Conservation (phyloP, 2,888 invertebrate species). For the Zaprionus obscuricornis region DNA sequence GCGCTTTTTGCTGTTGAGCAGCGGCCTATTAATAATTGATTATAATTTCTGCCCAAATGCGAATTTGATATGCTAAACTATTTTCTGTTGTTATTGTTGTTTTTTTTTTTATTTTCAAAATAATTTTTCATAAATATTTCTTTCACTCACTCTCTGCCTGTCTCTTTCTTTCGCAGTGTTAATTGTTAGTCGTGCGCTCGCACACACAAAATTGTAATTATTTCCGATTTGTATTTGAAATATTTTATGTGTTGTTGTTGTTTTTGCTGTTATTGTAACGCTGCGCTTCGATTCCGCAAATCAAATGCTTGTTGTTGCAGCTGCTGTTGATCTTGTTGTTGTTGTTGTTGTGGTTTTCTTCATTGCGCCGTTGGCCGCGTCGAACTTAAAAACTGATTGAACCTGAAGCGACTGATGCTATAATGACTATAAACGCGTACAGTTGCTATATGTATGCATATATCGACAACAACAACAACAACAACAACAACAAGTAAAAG, state of each 20-base stretch:
- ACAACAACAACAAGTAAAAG: constrained; percentile 15
- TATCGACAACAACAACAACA: constrained; percentile 12
- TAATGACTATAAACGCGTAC: neutral
- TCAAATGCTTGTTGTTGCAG: constrained; percentile 25
- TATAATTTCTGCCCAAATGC: too few relatives aligned
- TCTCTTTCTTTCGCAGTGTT: too few relatives aligned
- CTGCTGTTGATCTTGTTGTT: too few relatives aligned
- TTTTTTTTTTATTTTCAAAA: too few relatives aligned
- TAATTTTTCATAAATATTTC: constrained; percentile 18
- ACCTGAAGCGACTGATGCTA: neutral
- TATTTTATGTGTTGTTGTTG: constrained; percentile 25
- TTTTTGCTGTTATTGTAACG: constrained; percentile 2
- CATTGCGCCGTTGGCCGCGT: constrained; percentile 7
- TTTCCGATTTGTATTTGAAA: constrained; percentile 45
- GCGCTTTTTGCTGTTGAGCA: too few relatives aligned
- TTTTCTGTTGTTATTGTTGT: too few relatives aligned
- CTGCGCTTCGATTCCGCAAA: constrained; percentile 49
- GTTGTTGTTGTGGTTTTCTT: constrained; percentile 11
- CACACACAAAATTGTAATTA: constrained; percentile 23
- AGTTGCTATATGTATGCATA: neutral
- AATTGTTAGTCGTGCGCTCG: constrained; percentile 13
- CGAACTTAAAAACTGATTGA: neutral
- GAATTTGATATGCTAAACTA: too few relatives aligned
- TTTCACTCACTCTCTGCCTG: too few relatives aligned
- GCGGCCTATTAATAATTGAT: constrained; percentile 6